phyloP scores from a whole-genome alignment of 2,888 invertebrate species.

The Drosophila buzzatii region DNA sequence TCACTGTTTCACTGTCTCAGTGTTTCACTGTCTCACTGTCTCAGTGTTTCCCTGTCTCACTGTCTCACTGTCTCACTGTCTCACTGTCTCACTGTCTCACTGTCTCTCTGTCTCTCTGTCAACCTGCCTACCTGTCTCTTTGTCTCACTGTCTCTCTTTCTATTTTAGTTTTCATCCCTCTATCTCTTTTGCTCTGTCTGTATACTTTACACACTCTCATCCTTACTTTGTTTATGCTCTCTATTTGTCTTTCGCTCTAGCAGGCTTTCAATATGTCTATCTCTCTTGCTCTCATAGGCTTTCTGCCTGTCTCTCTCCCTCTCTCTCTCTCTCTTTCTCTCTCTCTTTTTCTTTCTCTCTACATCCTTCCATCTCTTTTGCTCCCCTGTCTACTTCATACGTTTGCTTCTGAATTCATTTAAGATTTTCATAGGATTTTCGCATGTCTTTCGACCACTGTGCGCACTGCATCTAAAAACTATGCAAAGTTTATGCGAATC shows the following conservation, averaged over 20 bases:
- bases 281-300: neutral
- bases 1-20: no score
- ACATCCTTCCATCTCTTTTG: no score
- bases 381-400: neutral
- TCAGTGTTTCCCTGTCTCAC: no score
- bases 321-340: neutral
- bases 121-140: no score
- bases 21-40: no score
- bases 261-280: neutral
- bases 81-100: neutral
- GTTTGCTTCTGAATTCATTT: neutral
- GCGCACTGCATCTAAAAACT: constrained; percentile 62
- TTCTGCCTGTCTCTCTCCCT: neutral
- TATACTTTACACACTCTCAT: no score
- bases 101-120: neutral
- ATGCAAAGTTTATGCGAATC: constrained; percentile 82
- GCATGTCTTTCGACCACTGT: constrained; percentile 29
- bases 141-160: neutral
- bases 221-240: neutral
- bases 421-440: fast-evolving
- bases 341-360: neutral
- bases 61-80: no score
- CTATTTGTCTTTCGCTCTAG: neutral
- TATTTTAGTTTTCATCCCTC: neutral
- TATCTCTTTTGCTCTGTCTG: neutral